Evolutionary conservation across 1,140 invertebrate genomes (phyloP), one percentile per base, ranked within the genome.

Genomic region (Nasonia longicornis): DNA sequence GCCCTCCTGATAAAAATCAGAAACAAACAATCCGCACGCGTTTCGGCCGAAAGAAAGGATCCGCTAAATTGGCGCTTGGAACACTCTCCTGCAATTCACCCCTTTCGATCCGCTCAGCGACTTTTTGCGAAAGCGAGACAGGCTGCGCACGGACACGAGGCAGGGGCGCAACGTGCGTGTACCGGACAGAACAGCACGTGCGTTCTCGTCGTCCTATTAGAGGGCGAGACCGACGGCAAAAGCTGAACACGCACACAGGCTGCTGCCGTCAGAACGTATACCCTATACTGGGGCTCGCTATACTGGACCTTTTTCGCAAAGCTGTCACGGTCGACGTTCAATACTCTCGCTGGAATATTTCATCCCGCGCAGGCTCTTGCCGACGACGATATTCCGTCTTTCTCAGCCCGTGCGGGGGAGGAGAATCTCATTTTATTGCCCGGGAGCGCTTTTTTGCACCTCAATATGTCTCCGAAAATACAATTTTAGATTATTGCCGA

Each of bases 161-260:
- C 7, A 2, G n/a, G 14, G 66, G 81, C 85, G 77, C 86, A 89
- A 88, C 86, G 88, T 90, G 89, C 86, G 87, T 90, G 89, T 88
- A 84, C 52, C 85, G 87, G 86, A 88, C 88, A 86, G 64, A 69
- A 87, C 86, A 88, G 86, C 88, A 87, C 86, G 87, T 89, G 88
- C 88, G 87, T 89, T 87, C 26, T 26, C 86, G 81, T 58, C 31
- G 3, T 87, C 86, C 88, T 86, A 90, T 90, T 89, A 90, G 26
- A 71, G 66, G n/a, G 63, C 16, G 73, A 31, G 22, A 31, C 29
- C 72, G 72, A 75, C 71, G 52, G 86, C 85, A 88, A 90, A 84
- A 89, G 88, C 88, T 89, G 88, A 88, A 87, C 85, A 29, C 29
- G 64, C 29, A 67, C 29, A 31, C 22, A 66, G 12, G 29, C 42